Evolutionary conservation across 2,113 vertebrate species (phyloP), one percentile per base, ranked within the genome.

Genomic region (Fregata magnificens): DNA sequence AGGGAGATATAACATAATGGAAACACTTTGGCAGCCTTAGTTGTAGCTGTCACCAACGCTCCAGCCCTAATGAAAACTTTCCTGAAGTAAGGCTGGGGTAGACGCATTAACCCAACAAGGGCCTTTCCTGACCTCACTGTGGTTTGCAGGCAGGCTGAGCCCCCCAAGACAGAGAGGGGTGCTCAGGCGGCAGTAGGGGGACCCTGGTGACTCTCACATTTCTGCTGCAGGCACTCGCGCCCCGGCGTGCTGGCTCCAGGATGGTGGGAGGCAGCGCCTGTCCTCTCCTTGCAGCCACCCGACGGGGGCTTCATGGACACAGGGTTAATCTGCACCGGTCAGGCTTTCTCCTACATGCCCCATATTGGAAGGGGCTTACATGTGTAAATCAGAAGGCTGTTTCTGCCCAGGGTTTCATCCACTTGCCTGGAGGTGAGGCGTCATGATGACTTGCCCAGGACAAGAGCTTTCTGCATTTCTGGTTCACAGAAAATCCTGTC

Each of bases 51-150:
- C 94, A 96, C 81, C 90, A 83, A 1, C 0, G 40, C 92, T 96
- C 93, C 82, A 93, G 82, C 70, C 59, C 65, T 96, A 97, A 97
- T 92, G 94, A 97, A 95, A 96, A 91, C 94, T 96, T 97, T 97
- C 97, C 93, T 96, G 95, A 95, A 90, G 81, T 4, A 13, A 90
- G 32, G 44, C 69, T 71, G 31, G 44, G 32, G 14, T 50, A 86
- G 74, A 58, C 0, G 2, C 52, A 38, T 94, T 91, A 92, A 96
- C 77, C 59, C 88, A 53, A 49, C 63, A 16, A 85, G 78, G 17
- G 69, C 52, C 53, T 65, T 73, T 86, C 56, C 67, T 91, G 52
- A 80, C 36, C 83, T 82, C 4, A 3, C 29, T 1, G 2, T 21
- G 71, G 28, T 78, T 61, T 95, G 32, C 83, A 76, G 58, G 73